These are phyloP conservation scores for Sialia sialis DNA, from an alignment of 2,113 vertebrate species.

Conservation along the genomic window DNA sequence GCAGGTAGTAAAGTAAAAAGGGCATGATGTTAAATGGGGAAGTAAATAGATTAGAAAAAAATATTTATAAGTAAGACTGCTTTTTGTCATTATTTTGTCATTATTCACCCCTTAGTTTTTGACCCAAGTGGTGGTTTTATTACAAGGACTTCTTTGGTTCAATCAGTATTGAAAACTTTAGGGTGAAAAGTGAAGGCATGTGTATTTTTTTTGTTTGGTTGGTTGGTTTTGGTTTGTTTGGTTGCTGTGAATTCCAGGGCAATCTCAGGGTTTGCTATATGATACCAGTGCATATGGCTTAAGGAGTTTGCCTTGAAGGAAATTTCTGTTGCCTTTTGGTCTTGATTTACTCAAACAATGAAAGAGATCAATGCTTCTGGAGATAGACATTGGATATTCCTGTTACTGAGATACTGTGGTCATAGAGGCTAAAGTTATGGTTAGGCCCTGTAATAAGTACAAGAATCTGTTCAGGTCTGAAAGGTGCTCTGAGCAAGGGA, in stretches of 20 bases:
- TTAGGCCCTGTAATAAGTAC: neutral
- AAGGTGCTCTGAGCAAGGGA: neutral
- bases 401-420: accelerated
- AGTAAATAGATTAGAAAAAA: neutral
- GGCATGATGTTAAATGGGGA: accelerated
- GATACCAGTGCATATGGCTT: accelerated
- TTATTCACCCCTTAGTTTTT: accelerated
- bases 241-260: neutral
- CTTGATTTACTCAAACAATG: accelerated
- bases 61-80: accelerated
- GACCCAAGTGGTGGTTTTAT: neutral
- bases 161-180: neutral
- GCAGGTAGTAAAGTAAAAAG: neutral
- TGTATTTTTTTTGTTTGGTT: too few species aligned
- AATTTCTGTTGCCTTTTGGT: neutral
- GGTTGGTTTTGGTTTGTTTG: too few species aligned
- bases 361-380: accelerated
- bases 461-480: neutral
- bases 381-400: accelerated
- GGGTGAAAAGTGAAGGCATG: too few species aligned
- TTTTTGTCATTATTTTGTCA: neutral
- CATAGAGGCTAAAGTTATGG: neutral
- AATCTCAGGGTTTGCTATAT: accelerated
- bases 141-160: neutral
- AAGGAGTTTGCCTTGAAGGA: neutral